Conservation (phyloP, 2,113 vertebrate species). For the Caracal caracal region DNA sequence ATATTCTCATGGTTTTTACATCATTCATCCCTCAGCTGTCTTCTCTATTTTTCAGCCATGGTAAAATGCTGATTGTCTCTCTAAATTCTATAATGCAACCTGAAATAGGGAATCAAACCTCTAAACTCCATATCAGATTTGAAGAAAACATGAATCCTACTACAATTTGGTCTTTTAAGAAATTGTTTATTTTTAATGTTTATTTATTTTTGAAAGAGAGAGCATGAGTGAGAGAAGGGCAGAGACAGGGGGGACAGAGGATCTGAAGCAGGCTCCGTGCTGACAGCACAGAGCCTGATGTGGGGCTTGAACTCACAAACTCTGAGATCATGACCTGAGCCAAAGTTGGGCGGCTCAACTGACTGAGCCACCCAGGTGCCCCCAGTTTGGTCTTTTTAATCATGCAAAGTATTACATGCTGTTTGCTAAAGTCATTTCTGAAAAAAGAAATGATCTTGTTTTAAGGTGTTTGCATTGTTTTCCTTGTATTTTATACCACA, state of each 20-base stretch:
- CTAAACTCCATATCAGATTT: background rate
- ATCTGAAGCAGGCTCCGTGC: too few relatives aligned
- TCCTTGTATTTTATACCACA: background rate
- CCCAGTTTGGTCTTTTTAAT: background rate
- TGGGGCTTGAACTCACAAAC: too few relatives aligned
- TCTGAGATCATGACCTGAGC: too few relatives aligned
- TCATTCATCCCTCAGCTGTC: conserved; percentile 17
- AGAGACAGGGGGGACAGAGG: too few relatives aligned
- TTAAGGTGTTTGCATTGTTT: background rate
- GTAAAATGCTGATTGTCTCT: background rate
- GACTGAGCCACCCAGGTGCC: too few relatives aligned
- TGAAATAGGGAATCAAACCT: background rate
- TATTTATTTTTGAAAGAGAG: too few relatives aligned
- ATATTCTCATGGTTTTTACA: conserved; percentile 74
- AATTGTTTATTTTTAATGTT: too few relatives aligned
- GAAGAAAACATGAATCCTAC: background rate
- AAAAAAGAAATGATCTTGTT: background rate
- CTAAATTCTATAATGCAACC: background rate
- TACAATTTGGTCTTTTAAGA: background rate
- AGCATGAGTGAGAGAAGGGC: too few relatives aligned
- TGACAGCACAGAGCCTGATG: too few relatives aligned
- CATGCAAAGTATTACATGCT: background rate
- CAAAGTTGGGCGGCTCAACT: too few relatives aligned
- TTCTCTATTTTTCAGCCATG: background rate
- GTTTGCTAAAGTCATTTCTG: background rate